A percentile compares a stretch with the other conserved stretches of the same genome.
Conservation (phyloP, 2,797 vertebrate species). For the Anguilla anguilla region DNA sequence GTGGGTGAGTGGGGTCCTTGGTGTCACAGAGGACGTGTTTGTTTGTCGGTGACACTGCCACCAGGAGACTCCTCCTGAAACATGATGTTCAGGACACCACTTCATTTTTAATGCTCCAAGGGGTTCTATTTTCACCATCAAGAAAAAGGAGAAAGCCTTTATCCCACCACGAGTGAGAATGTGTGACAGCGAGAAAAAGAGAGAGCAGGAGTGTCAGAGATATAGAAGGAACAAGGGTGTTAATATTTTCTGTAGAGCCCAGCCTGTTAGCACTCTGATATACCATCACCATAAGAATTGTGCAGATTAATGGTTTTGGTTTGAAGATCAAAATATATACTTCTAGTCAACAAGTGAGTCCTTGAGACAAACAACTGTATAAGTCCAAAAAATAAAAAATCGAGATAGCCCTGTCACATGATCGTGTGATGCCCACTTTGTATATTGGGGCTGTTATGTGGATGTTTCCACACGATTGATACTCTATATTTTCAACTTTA, state of each 20-base stretch:
- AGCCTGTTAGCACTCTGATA: background rate
- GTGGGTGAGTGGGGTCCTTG: background rate
- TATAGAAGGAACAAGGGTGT: background rate
- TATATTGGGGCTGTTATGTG: no score
- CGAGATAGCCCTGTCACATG: no score
- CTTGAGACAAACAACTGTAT: no score
- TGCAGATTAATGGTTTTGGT: background rate
- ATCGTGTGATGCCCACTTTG: no score
- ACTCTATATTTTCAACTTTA: no score
- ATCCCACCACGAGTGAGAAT: background rate
- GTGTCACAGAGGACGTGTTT: constrained; percentile 14
- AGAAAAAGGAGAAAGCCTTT: background rate
- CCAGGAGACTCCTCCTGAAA: background rate
- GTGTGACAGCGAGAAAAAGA: background rate
- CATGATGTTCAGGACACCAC: background rate
- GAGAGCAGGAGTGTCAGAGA: background rate
- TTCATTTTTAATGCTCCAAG: background rate
- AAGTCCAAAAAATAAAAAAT: no score
- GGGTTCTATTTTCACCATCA: background rate
- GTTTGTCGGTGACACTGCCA: background rate
- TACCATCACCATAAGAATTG: background rate
- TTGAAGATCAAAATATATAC: background rate
- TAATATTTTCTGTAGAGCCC: background rate
- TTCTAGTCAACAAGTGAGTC: no score
- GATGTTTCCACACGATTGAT: no score